Evolutionary conservation across 2,113 vertebrate genomes (phyloP).

Genomic region (Acrocephalus arundinaceus): DNA sequence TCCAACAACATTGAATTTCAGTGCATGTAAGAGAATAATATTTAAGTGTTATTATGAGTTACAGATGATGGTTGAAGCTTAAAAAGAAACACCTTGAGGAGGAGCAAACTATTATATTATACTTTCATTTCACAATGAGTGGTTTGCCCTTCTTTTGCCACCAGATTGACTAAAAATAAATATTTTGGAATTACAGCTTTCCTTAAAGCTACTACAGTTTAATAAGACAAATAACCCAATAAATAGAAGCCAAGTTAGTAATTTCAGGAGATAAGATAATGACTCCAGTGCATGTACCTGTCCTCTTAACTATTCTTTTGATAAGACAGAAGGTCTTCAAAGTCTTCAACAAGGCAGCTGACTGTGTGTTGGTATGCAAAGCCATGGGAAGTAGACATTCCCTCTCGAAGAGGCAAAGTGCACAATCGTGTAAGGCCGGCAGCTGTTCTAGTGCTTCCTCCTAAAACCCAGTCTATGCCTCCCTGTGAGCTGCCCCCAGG

Average conservation of each 20-base stretch:
- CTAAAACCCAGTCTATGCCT: not conserved
- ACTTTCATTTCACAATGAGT: constrained; percentile 21
- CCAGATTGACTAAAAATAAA: not conserved
- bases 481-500: not conserved
- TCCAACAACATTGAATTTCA: not conserved
- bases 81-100: constrained; percentile 16
- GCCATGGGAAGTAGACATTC: constrained; percentile 8
- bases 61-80: not conserved
- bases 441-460: not conserved
- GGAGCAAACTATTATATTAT: constrained; percentile 26
- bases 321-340: constrained; percentile 13
- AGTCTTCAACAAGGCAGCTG: not conserved
- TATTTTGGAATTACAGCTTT: constrained; percentile 8
- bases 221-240: constrained; percentile 37
- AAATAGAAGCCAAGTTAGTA: constrained; percentile 24
- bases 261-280: not conserved
- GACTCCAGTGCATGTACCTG: constrained; percentile 56
- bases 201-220: constrained; percentile 30
- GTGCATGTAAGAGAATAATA: not conserved
- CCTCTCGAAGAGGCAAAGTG: not conserved
- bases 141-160: constrained; percentile 20
- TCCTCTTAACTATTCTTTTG: constrained; percentile 29
- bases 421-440: constrained; percentile 29
- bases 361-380: constrained; percentile 40
- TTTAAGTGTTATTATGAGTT: not conserved